Base-by-base conservation (phyloP, 1,140 invertebrate genomes). In the Cyclargus thomasi region DNA sequence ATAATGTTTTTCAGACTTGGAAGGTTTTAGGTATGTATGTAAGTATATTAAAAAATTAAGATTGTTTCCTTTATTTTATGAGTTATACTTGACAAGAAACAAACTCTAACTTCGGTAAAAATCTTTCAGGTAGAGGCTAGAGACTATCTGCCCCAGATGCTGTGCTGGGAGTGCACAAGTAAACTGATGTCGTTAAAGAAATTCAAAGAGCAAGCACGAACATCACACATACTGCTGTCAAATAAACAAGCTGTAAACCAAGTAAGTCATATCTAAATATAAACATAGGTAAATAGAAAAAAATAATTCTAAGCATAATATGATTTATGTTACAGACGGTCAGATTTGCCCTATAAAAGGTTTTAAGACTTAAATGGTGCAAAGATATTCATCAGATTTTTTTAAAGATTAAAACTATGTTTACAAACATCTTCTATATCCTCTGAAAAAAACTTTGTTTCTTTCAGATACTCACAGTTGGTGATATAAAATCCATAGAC, bases 401-500 rank as follows among this genome's bases (percentile, higher is more conserved):
- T 29, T 0, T 29, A 29, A 6, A 29, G 29, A 29, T 7, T 2
- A 29, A 29, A 29, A 29, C 6, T 23, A 29, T n/a, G n/a, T 29
- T 0, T 55, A 55, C 16, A 8, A 14, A 11, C 8, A 29, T 29
- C 6, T 23, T 23, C 6, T 23, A 6, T 29, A 8, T 29, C 29
- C 29, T 6, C 5, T 29, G 29, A 29, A 1, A 7, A 29, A 29
- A 29, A 23, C 23, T 21, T 20, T 53, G 18, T 53, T 17, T 29
- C 7, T 65, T 65, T 29, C 53, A 66, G 64, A 11, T 20, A 7
- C 17, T 66, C 14, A 66, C 64, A 35, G 17, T 66, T 14, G 55
- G n/a, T 35, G 65, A 66, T 35, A 35, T 66, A 16, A 29, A 66
- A 66, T 65, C n/a, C 18, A 55, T 66, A 66, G 29, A 57, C 18